These are phyloP conservation scores for Stegostoma tigrinum DNA, from an alignment of 2,113 vertebrate species.

Conservation along the genomic window DNA sequence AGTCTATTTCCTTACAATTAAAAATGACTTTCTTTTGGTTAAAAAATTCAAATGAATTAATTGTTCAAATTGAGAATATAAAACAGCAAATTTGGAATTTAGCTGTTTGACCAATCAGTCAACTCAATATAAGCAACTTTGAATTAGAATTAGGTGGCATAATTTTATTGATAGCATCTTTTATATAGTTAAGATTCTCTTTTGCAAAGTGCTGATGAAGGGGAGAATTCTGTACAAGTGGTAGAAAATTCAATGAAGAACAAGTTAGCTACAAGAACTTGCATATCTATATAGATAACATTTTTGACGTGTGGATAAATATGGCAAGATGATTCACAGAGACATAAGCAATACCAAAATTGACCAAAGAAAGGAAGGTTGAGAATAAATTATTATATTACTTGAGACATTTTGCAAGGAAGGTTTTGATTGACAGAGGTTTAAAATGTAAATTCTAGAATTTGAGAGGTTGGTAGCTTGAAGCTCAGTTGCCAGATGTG, in stretches of 20 bases:
- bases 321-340: neutral
- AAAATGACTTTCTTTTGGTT: neutral
- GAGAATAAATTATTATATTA: neutral
- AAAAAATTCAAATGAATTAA: neutral
- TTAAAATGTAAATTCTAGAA: neutral
- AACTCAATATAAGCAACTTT: neutral
- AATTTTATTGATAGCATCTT: neutral
- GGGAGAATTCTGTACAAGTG: neutral
- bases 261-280: neutral
- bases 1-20: neutral
- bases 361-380: neutral
- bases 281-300: neutral
- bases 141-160: neutral
- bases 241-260: neutral
- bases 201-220: neutral
- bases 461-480: neutral
- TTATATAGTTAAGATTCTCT: neutral
- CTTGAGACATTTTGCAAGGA: neutral
- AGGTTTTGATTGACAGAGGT: neutral
- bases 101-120: neutral
- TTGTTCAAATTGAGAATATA: neutral
- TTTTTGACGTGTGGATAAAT: neutral
- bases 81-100: constrained; percentile 4
- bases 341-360: neutral
- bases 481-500: neutral